Base-by-base conservation (phyloP, 2,888 invertebrate species). In the Abscondita cerata region DNA sequence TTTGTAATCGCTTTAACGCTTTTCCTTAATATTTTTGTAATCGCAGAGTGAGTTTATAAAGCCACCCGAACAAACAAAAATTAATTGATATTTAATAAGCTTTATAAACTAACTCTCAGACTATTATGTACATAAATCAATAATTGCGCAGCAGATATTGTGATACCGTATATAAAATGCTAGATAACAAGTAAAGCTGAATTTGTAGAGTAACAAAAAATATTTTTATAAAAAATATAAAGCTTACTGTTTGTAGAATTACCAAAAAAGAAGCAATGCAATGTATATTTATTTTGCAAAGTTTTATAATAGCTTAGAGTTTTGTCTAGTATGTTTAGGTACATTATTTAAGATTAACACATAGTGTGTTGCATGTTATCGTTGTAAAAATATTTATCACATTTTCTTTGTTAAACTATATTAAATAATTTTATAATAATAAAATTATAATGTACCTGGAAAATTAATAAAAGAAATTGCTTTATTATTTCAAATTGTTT, bases 1-100 rank as follows among this genome's bases (percentile, higher is more conserved):
- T 57, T 44, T 44, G 18, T 44, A 18, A 44, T 44, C 19, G 18
- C 18, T 19, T 44, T 44, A 44, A 44, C n/a, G 44, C 44, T 44
- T 44, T n/a, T 44, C 19, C 19, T 40, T 36, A 5, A 36, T n/a
- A 36, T 36, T 36, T 2, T 9, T 36, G 3, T 36, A 36, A n/a
- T 9, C 36, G 11, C 3, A 44, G 44, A 44, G 44, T 44, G 18
- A 18, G 44, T 44, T 44, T 44, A 44, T 44, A 18, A 44, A 19
- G 44, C 44, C 18, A 11, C 11, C n/a, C 44, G 2, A 44, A 3
- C 16, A 11, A 18, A 40, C 12, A 8, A 13, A 40, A 12, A 40
- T 25, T 13, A 36, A 36, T 36, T 2, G 4, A 36, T 36, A 40
- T 40, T 2, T 40, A n/a, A n/a, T n/a, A 25, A 25, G 12, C 40